phyloP scores from a whole-genome alignment of 1,140 invertebrate species.

The Parapsyche elsis region DNA sequence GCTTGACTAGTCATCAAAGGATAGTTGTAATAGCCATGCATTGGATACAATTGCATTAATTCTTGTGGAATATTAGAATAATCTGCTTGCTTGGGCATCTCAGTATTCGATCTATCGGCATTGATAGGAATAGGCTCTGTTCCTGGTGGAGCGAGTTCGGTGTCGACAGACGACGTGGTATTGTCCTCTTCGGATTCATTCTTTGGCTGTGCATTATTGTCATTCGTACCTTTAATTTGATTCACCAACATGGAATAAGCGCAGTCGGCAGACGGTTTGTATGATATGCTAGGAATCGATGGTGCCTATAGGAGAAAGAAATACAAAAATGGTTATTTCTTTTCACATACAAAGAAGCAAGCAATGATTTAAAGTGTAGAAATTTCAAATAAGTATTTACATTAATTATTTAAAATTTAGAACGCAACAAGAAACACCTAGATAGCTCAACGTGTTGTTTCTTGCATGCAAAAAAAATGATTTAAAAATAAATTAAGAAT shows the following conservation, averaged over 20 bases:
- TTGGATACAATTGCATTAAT: constrained; percentile 35
- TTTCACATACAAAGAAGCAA: not conserved
- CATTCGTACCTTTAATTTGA: constrained; percentile 78
- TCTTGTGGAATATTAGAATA: constrained; percentile 32
- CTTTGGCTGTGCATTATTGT: constrained; percentile 22
- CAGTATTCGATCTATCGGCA: not conserved
- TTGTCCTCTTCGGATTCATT: constrained; percentile 51
- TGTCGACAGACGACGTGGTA: constrained; percentile 51
- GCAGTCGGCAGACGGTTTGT: constrained; percentile 84
- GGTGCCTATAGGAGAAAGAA: constrained; percentile 67
- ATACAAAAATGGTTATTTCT: constrained; percentile 17
- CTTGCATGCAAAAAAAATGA: not conserved
- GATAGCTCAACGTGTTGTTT: not conserved
- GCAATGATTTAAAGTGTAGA: not conserved
- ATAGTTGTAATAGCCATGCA: constrained; percentile 30
- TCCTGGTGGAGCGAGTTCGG: constrained; percentile 62
- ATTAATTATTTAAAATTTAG: not conserved
- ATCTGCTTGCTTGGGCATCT: not conserved
- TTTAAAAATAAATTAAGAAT: too few relatives aligned
- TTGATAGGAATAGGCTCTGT: constrained; percentile 58
- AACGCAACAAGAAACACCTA: not conserved
- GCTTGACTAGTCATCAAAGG: constrained; percentile 56
- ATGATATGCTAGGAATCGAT: constrained; percentile 76
- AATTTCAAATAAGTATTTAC: too few relatives aligned
- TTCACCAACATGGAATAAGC: constrained; percentile 86